A percentile compares a stretch with the other conserved stretches of the same genome.
Evolutionary conservation across 2,113 vertebrate species (phyloP).

Genomic region (Cavia aperea): DNA sequence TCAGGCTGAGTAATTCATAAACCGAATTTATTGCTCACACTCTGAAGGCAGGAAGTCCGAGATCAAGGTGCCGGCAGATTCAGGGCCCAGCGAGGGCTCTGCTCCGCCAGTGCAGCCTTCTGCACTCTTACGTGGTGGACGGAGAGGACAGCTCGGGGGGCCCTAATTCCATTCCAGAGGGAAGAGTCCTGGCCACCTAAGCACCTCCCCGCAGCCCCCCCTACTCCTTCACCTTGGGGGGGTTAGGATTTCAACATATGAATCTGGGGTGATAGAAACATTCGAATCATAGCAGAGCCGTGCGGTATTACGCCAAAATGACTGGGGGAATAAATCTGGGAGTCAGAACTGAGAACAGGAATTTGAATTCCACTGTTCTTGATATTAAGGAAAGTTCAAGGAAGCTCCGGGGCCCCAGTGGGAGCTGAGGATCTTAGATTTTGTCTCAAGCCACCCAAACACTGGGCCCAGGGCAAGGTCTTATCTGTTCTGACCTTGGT

Average conservation of each 20-base stretch:
- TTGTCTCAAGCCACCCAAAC: accelerated
- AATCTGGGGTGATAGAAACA: not conserved
- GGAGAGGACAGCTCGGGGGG: no score
- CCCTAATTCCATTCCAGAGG: not conserved
- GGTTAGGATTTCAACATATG: not conserved
- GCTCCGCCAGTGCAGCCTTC: no score
- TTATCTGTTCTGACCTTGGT: accelerated
- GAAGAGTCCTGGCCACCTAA: not conserved
- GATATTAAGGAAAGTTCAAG: not conserved
- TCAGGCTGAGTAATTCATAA: not conserved
- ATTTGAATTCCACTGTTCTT: not conserved
- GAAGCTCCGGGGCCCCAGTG: not conserved
- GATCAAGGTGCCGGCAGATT: not conserved
- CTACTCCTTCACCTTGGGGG: not conserved
- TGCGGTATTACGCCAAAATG: not conserved
- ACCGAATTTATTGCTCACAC: no score
- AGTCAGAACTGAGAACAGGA: not conserved
- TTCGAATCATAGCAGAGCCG: not conserved
- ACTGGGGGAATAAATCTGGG: not conserved
- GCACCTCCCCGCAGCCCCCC: not conserved
- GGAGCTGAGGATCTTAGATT: not conserved
- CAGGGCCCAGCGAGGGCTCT: not conserved
- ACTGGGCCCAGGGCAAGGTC: no score
- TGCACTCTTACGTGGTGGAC: not conserved
- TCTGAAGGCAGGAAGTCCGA: not conserved